A percentile compares a stretch with the other conserved stretches of the same genome.
Evolutionary conservation across 2,888 invertebrate species (phyloP).

Genomic region (Harmothoe impar): DNA sequence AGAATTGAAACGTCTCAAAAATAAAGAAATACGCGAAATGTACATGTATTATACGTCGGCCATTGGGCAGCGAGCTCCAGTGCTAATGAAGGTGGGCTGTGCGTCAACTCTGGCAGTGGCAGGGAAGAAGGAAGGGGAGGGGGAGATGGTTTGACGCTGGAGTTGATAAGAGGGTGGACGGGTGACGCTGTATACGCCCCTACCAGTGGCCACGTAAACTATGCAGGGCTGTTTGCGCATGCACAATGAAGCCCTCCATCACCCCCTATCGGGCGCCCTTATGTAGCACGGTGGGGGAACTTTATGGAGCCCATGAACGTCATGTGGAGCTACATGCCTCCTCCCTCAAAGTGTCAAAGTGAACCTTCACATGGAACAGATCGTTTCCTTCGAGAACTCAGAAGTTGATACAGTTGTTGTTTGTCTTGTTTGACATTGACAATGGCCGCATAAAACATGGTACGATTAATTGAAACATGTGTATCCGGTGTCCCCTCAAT

Average conservation of each 20-base stretch:
- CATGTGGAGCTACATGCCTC: background rate
- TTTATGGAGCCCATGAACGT: constrained; percentile 22
- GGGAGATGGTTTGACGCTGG: background rate
- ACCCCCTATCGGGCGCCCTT: constrained; percentile 1
- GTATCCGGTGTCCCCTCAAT: no score
- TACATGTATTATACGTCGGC: no score
- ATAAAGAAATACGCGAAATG: no score
- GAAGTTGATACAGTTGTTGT: background rate
- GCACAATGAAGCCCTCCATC: constrained; percentile 29
- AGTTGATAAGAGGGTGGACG: background rate
- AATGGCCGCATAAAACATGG: background rate
- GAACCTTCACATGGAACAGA: background rate
- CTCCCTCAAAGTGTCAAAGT: background rate
- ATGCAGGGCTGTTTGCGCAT: background rate
- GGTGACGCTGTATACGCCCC: background rate
- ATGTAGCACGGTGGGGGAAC: background rate
- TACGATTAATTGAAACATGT: no score
- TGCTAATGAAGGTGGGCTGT: no score
- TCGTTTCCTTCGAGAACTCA: background rate
- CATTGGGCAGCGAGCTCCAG: no score
- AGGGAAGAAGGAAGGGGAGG: background rate
- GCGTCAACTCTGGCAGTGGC: background rate
- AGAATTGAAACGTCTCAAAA: no score
- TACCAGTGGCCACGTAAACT: background rate
- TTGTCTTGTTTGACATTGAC: background rate